phyloP scores from a whole-genome alignment of 2,888 invertebrate species.

The Apotomis betuletana region DNA sequence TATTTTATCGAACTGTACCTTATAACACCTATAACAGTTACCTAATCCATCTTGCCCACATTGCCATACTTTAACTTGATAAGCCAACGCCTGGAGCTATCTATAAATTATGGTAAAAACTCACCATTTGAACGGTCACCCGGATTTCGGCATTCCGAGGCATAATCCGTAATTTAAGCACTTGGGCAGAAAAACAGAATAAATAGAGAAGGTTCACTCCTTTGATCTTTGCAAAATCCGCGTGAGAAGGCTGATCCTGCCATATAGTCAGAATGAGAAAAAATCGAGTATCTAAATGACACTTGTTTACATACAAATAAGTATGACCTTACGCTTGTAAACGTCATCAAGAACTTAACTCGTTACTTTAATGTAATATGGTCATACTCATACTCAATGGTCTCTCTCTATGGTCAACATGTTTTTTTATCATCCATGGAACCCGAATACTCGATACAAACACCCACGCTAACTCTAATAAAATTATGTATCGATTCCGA shows the following conservation, averaged over 20 bases:
- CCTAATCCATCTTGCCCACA: slow-evolving; percentile 36
- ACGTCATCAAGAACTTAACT: background rate
- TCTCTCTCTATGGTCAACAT: slow-evolving; percentile 5
- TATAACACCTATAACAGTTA: slow-evolving; percentile 33
- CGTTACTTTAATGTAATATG: slow-evolving; percentile 11
- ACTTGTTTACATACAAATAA: too few species aligned
- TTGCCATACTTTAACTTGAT: slow-evolving; percentile 27
- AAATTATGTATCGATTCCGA: slow-evolving; percentile 67
- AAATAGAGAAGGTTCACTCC: too few species aligned
- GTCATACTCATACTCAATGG: too few species aligned
- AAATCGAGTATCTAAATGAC: too few species aligned
- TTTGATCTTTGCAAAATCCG: too few species aligned
- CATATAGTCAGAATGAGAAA: too few species aligned
- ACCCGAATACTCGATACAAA: slow-evolving; percentile 41
- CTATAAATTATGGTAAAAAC: slow-evolving; percentile 65
- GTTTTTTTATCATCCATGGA: slow-evolving; percentile 19
- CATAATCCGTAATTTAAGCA: too few species aligned
- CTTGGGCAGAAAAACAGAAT: too few species aligned
- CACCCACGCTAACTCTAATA: slow-evolving; percentile 70
- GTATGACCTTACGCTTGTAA: background rate
- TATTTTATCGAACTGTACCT: slow-evolving; percentile 5
- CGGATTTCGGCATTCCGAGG: slow-evolving; percentile 28
- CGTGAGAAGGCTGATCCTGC: too few species aligned
- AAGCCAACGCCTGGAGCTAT: slow-evolving; percentile 52
- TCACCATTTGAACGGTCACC: slow-evolving; percentile 59